These are phyloP conservation scores for Typhlichthys subterraneus DNA, from an alignment of 2,797 vertebrate genomes.

Conservation along the genomic window DNA sequence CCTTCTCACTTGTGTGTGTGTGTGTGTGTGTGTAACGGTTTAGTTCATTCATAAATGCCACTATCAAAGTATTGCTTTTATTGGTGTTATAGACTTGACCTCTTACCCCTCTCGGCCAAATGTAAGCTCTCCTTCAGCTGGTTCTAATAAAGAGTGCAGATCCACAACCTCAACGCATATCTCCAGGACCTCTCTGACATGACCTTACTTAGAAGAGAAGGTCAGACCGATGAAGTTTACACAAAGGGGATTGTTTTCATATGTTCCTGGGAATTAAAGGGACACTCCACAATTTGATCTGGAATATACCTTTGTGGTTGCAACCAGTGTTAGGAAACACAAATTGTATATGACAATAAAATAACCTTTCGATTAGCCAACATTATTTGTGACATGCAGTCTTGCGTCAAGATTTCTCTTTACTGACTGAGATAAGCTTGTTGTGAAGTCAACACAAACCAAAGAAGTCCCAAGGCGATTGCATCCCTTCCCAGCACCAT, in stretches of 20 bases:
- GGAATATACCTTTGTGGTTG: too few relatives aligned
- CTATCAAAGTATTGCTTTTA: conserved; percentile 91
- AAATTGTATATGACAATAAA: background rate
- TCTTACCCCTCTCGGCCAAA: conserved; percentile 78
- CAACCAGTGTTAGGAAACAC: background rate
- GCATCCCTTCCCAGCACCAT: too few relatives aligned
- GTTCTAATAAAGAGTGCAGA: conserved; percentile 88
- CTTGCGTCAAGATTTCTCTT: too few relatives aligned
- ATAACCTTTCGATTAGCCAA: too few relatives aligned
- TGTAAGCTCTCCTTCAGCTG: conserved; percentile 88
- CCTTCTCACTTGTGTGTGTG: conserved; percentile 10
- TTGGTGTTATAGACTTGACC: conserved; percentile 91
- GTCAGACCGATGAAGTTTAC: conserved; percentile 42
- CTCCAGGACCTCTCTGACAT: conserved; percentile 54
- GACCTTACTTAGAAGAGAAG: conserved; percentile 53
- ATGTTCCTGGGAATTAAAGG: background rate
- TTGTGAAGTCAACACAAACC: too few relatives aligned
- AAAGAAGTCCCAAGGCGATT: too few relatives aligned
- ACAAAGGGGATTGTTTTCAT: conserved; percentile 20
- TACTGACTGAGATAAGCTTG: too few relatives aligned
- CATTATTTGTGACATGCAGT: too few relatives aligned
- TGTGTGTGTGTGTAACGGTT: conserved; percentile 67
- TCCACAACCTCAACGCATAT: conserved; percentile 70
- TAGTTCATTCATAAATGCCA: conserved; percentile 91
- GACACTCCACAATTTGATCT: too few relatives aligned